A percentile compares a stretch with the other conserved stretches of the same genome.
Evolutionary conservation across 2,797 vertebrate species (phyloP).

Genomic region (Pipistrellus kuhlii): DNA sequence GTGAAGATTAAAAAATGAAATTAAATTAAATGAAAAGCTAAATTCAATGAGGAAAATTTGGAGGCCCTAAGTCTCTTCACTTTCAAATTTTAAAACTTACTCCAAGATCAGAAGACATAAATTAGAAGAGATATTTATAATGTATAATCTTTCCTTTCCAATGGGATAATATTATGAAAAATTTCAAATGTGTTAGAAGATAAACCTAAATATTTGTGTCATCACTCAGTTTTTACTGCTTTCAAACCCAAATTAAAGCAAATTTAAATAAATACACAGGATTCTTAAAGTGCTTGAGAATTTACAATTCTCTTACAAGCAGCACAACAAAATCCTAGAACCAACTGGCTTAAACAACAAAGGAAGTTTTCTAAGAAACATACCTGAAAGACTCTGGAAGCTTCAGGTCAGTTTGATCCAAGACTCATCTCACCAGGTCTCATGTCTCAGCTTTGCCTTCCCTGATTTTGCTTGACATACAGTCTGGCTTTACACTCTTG

Average conservation of each 20-base stretch:
- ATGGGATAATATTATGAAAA: conserved; percentile 17
- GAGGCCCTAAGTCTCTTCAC: background rate
- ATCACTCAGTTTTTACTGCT: conserved; percentile 46
- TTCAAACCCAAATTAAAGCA: background rate
- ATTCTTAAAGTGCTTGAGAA: conserved; percentile 14
- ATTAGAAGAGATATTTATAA: conserved; percentile 11
- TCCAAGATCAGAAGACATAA: background rate
- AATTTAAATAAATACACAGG: conserved; percentile 22
- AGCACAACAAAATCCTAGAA: background rate
- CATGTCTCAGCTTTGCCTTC: background rate
- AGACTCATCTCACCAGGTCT: background rate
- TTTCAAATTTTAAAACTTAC: conserved; percentile 23
- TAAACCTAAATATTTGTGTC: conserved; percentile 26
- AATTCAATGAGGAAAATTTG: background rate
- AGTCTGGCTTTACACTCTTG: background rate
- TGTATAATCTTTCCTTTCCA: conserved; percentile 13
- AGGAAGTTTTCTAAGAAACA: background rate
- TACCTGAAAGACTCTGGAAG: background rate
- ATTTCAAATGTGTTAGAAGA: background rate
- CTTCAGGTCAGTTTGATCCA: background rate
- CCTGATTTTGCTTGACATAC: background rate
- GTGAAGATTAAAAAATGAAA: no score
- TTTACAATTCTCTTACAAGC: conserved; percentile 45
- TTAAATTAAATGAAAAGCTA: conserved; percentile 36
- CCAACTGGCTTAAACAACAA: conserved; percentile 5